Evolutionary conservation across 2,888 invertebrate species (phyloP), one percentile per base, ranked within the genome.

Genomic region (Cerastoderma edule): DNA sequence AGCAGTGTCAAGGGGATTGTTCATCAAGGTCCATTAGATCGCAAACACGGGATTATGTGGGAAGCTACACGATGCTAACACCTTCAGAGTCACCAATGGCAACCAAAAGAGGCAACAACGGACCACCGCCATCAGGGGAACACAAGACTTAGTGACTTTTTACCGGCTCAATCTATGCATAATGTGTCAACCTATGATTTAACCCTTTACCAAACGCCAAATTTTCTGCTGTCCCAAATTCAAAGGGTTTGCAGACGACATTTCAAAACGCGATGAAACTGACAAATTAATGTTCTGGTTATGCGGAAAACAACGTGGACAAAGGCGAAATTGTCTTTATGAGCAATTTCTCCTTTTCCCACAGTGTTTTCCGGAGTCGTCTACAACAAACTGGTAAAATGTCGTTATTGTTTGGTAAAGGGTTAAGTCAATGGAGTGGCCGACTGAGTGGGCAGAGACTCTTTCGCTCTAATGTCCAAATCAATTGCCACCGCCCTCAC

Each of bases 181-280:
- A 46, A 46, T 46, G 46, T 46, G 46, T 46, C 46, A 46, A 46
- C 46, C 46, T 46, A 46, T 46, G 2, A 46, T 46, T 46, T 46
- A 19, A n/a, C n/a, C 46, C 16, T 46, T 46, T 16, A n/a, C n/a
- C n/a, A n/a, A n/a, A 39, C 39, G 16, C 39, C 39, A 8, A 39
- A 39, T 39, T 8, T 16, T 39, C 39, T 39, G 24, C 2, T 53
- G 1, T 16, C 5, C 53, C 53, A 2, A 53, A 4, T 22, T 53
- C n/a, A 53, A 53, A 53, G 5, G 1, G 10, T 13, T 53, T 16
- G 22, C 19, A 53, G 53, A 24, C 19, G 53, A 53, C 5, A 53
- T 22, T 10, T 22, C 2, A 22, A 53, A 2, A 13, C 10, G n/a
- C 1, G 5, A 16, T 53, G 2, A 22, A 53, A 2, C 2, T 22